A percentile compares a stretch with the other conserved stretches of the same genome.
phyloP scores from a whole-genome alignment of 2,888 invertebrate genomes.

The Druceiella hillmani region DNA sequence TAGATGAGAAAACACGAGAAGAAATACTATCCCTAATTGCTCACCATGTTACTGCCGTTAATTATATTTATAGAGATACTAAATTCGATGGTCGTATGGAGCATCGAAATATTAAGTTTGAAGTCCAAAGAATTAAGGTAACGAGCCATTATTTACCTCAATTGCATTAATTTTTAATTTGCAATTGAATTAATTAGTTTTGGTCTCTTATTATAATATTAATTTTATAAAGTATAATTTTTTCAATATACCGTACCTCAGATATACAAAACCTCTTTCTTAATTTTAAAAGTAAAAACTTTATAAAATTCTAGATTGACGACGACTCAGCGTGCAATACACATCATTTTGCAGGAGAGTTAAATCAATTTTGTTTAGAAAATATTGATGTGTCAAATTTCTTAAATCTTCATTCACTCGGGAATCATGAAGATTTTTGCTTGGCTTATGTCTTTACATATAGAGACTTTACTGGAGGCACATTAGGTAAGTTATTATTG shows the following conservation, averaged over 20 bases:
- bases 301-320: constrained; percentile 67
- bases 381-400: constrained; percentile 99
- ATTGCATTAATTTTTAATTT: constrained; percentile 1
- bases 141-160: constrained; percentile 1
- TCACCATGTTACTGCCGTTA: constrained; percentile 97
- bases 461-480: constrained; percentile 96
- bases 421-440: constrained; percentile 97
- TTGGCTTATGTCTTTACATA: constrained; percentile 99
- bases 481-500: constrained; percentile 53
- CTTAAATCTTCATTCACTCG: constrained; percentile 93
- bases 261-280: too few relatives aligned
- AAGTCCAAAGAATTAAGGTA: constrained; percentile 71
- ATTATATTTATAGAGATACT: constrained; percentile 93
- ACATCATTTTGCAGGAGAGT: constrained; percentile 40
- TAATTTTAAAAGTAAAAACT: too few relatives aligned
- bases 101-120: constrained; percentile 93
- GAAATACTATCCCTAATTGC: constrained; percentile 97
- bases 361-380: constrained; percentile 88
- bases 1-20: constrained; percentile 87
- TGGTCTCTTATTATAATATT: too few relatives aligned
- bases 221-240: too few relatives aligned
- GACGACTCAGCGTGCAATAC: constrained; percentile 75
- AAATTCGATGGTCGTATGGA: constrained; percentile 86
- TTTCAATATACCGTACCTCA: too few relatives aligned
- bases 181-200: constrained; percentile 32